A percentile compares a stretch with the other conserved stretches of the same genome.
Conservation (phyloP, 2,888 invertebrate genomes). For the Latrodectus elegans region DNA sequence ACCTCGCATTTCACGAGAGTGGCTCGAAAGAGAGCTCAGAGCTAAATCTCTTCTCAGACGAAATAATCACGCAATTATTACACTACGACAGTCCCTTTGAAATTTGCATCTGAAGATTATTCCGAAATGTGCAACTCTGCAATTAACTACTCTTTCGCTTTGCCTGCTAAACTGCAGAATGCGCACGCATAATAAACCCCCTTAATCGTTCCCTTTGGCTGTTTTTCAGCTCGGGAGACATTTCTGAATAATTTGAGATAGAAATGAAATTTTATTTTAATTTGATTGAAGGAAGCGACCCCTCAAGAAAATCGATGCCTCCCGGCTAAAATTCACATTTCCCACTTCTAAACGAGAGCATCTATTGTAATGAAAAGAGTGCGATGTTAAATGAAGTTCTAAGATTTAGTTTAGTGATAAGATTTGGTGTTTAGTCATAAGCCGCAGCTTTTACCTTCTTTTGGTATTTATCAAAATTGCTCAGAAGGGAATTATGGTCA, state of each 20-base stretch:
- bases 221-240: constrained; percentile 45
- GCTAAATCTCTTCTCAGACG: not conserved
- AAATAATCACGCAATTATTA: constrained; percentile 4
- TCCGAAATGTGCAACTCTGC: not conserved
- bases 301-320: constrained; percentile 37
- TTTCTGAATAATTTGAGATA: constrained; percentile 40
- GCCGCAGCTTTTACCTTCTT: constrained; percentile 16
- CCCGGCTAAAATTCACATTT: constrained; percentile 26
- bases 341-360: constrained; percentile 31
- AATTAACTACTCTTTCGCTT: constrained; percentile 3
- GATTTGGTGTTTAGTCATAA: constrained; percentile 34
- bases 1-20: too few relatives aligned
- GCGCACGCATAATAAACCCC: constrained; percentile 24
- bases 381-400: constrained; percentile 27
- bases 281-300: constrained; percentile 41
- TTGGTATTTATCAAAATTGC: constrained; percentile 42
- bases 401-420: constrained; percentile 43
- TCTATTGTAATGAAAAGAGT: constrained; percentile 38
- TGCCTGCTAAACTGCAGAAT: not conserved
- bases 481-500: constrained; percentile 33
- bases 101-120: constrained; percentile 11
- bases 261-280: constrained; percentile 56
- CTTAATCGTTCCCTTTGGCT: constrained; percentile 43
- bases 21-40: not conserved
- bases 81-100: not conserved